These are phyloP conservation scores for Drosophila eugracilis DNA, from an alignment of 1,140 invertebrate species.

Conservation along the genomic window DNA sequence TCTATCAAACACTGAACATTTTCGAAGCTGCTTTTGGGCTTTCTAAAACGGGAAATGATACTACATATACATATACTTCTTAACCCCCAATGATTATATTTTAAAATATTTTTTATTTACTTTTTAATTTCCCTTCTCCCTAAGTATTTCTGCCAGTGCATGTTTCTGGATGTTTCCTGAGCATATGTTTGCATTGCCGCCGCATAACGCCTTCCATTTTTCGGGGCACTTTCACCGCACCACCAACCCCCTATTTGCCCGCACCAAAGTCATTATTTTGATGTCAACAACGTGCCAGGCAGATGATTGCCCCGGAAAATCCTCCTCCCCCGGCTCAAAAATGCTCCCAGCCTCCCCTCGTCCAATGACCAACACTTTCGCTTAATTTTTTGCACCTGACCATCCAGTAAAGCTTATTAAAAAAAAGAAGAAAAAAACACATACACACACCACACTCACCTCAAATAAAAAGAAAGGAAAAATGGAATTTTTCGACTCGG, in stretches of 20 bases:
- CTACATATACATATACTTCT: no score
- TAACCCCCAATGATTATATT: no score
- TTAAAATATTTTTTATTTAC: background rate
- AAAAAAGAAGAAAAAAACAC: conserved; percentile 38
- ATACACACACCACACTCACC: conserved; percentile 46
- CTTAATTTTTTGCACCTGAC: conserved; percentile 71
- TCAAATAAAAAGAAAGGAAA: conserved; percentile 35
- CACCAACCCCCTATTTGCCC: conserved; percentile 5
- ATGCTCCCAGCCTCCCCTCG: conserved; percentile 1
- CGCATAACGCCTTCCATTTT: conserved; percentile 41
- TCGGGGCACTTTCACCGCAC: conserved; percentile 35
- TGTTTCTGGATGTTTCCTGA: conserved; percentile 26
- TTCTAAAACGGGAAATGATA: no score
- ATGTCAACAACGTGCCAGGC: conserved; percentile 77
- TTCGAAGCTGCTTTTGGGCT: background rate
- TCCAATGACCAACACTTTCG: conserved; percentile 18
- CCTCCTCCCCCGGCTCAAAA: background rate
- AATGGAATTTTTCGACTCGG: conserved; percentile 10
- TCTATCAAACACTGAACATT: background rate
- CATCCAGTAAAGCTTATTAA: conserved; percentile 66
- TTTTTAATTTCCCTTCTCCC: background rate
- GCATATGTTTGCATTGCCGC: conserved; percentile 61
- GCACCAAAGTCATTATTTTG: conserved; percentile 69
- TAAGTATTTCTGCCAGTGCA: background rate
- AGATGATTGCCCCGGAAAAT: conserved; percentile 59